A percentile compares a stretch with the other conserved stretches of the same genome.
phyloP scores from a whole-genome alignment of 2,888 invertebrate genomes.

The Schrankia costaestrigalis region DNA sequence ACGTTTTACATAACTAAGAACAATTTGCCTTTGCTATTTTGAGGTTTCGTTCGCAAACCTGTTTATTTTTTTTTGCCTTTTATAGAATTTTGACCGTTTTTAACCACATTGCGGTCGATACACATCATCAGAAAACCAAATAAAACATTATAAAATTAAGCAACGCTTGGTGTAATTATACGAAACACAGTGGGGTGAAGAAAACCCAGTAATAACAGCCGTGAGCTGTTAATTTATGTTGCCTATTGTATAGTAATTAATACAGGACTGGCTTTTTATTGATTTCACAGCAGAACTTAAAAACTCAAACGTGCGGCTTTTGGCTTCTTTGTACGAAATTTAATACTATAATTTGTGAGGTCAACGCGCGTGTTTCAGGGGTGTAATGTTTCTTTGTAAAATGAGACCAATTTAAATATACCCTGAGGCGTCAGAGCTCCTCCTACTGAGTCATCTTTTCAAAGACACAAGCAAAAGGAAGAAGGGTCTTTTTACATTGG shows the following conservation, averaged over 20 bases:
- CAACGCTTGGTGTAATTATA: conserved; percentile 33
- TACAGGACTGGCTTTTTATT: conserved; percentile 41
- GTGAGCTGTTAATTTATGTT: conserved; percentile 61
- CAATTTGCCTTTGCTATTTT: conserved; percentile 25
- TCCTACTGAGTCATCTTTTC: conserved; percentile 37
- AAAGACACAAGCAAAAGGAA: conserved; percentile 28
- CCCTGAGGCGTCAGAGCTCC: conserved; percentile 31
- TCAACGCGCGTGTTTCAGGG: conserved; percentile 50
- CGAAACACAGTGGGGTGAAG: conserved; percentile 45
- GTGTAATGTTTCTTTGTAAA: conserved; percentile 51
- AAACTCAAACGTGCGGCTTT: conserved; percentile 45
- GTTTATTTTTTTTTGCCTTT: conserved; percentile 5
- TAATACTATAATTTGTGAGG: conserved; percentile 62
- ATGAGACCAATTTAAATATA: conserved; percentile 52
- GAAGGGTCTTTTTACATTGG: conserved; percentile 40
- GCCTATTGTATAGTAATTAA: conserved; percentile 53
- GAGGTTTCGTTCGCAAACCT: conserved; percentile 16
- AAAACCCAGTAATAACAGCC: conserved; percentile 55
- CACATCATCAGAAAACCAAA: conserved; percentile 30
- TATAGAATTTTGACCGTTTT: conserved; percentile 1
- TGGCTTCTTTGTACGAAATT: conserved; percentile 52
- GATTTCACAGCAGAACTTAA: conserved; percentile 44
- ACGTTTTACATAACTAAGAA: conserved; percentile 29
- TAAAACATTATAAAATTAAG: conserved; percentile 42
- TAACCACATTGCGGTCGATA: conserved; percentile 21